phyloP scores from a whole-genome alignment of 2,797 vertebrate species.

The Microchirus variegatus region DNA sequence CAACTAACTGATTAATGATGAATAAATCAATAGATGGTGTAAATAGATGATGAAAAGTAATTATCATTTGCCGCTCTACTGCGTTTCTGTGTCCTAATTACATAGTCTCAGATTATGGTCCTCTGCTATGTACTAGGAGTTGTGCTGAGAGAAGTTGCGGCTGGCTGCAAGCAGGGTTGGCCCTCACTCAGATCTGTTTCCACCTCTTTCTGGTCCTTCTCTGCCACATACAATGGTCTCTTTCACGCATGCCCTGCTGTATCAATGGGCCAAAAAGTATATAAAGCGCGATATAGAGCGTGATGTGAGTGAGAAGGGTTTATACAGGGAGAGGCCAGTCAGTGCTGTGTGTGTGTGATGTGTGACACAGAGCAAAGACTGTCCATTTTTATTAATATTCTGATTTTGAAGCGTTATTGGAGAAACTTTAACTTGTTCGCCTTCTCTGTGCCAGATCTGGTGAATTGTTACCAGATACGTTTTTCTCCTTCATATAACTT shows the following conservation, averaged over 20 bases:
- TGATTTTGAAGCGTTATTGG: too few relatives aligned
- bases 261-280: slow-evolving; percentile 30
- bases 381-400: neutral
- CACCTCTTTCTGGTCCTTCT: slow-evolving; percentile 53
- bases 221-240: slow-evolving; percentile 68
- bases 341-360: slow-evolving; percentile 32
- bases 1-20: too few relatives aligned
- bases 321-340: slow-evolving; percentile 27
- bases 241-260: slow-evolving; percentile 58
- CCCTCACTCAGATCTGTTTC: slow-evolving; percentile 50
- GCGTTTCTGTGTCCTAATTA: neutral
- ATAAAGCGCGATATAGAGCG: slow-evolving; percentile 32
- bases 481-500: too few relatives aligned
- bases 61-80: neutral
- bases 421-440: too few relatives aligned
- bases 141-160: slow-evolving; percentile 47
- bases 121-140: slow-evolving; percentile 40
- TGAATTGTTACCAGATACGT: too few relatives aligned
- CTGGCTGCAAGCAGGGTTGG: slow-evolving; percentile 39
- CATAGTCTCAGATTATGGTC: slow-evolving; percentile 4
- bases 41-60: too few relatives aligned
- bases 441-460: too few relatives aligned
- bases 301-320: slow-evolving; percentile 20
- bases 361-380: slow-evolving; percentile 3
- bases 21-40: too few relatives aligned